Conservation (phyloP, 1,140 invertebrate species). For the Aphelinus certus region DNA sequence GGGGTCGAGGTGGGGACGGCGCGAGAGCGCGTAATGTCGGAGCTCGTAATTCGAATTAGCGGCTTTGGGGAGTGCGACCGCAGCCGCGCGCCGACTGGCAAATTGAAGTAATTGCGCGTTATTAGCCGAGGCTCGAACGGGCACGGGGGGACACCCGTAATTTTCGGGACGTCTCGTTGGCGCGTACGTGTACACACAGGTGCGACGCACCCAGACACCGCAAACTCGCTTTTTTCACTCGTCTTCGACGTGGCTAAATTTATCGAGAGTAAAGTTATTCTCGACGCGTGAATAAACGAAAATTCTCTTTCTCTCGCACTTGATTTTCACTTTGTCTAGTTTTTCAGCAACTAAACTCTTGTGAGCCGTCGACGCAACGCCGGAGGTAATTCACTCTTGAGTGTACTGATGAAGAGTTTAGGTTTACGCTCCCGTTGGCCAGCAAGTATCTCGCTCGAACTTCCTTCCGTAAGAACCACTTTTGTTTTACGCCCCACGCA, state of each 20-base stretch:
- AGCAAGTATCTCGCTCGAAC: background rate
- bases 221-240: no score
- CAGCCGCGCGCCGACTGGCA: constrained; percentile 15
- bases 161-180: constrained; percentile 43
- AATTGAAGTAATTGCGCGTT: constrained; percentile 48
- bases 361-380: no score
- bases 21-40: constrained; percentile 21
- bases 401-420: constrained; percentile 6
- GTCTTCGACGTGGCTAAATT: no score
- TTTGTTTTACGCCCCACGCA: constrained; percentile 2
- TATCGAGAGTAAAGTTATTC: no score
- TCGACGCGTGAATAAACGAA: no score
- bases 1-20: background rate
- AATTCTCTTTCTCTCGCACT: constrained; percentile 1
- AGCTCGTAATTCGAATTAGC: constrained; percentile 32
- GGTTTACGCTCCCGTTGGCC: background rate
- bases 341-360: no score
- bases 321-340: background rate
- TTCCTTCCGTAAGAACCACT: background rate
- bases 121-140: constrained; percentile 35
- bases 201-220: no score
- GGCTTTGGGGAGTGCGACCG: constrained; percentile 4
- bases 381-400: no score
- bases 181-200: constrained; percentile 8
- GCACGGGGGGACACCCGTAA: constrained; percentile 38